Conservation (phyloP, 2,888 invertebrate species). For the Pristionchus fissidentatus region DNA sequence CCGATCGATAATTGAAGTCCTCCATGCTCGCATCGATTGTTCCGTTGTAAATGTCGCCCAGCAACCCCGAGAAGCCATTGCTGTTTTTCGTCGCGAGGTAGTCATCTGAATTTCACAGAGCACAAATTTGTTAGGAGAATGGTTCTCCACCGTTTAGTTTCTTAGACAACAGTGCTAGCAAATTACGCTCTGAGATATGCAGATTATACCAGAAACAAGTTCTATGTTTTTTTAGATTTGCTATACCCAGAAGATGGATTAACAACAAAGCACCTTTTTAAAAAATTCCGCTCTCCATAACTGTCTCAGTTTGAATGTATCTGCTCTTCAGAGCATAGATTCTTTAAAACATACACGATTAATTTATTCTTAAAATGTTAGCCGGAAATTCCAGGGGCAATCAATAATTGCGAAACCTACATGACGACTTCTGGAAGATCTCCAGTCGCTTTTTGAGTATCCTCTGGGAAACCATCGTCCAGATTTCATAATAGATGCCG, state of each 20-base stretch:
- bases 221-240: no score
- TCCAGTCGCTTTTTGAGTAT: conserved; percentile 36
- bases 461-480: conserved; percentile 4
- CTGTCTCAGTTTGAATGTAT: no score
- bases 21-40: conserved; percentile 42
- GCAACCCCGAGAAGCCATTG: conserved; percentile 11
- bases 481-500: conserved; percentile 45
- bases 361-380: no score
- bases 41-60: conserved; percentile 31
- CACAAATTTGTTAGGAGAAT: background rate
- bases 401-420: background rate
- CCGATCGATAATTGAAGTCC: conserved; percentile 36
- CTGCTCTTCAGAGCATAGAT: no score
- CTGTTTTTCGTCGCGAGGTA: background rate
- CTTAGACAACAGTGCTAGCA: background rate
- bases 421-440: background rate
- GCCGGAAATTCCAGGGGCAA: no score
- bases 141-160: background rate
- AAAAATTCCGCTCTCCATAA: no score
- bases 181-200: background rate
- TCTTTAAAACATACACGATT: no score
- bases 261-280: no score
- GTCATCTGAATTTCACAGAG: background rate
- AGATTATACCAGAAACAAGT: background rate
- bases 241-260: no score